Conservation (phyloP, 2,888 invertebrate species). For the Coenonympha arcania region DNA sequence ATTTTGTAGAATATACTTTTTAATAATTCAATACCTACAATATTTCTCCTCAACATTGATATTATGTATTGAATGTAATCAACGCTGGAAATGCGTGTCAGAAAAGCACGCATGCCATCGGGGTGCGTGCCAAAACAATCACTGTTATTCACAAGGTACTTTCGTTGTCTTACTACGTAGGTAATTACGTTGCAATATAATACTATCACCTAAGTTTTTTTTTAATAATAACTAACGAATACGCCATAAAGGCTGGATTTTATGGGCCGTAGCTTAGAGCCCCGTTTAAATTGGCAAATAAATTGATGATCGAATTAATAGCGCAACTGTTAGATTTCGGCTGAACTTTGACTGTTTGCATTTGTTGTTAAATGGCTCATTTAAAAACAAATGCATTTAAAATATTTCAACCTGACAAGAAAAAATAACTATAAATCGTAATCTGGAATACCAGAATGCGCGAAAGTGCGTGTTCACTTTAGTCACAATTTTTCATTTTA, state of each 20-base stretch:
- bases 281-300: neutral
- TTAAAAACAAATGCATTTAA: too few species aligned
- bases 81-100: constrained; percentile 43
- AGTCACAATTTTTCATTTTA: too few species aligned
- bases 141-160: constrained; percentile 70
- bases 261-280: neutral
- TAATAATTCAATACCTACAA: neutral
- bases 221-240: too few species aligned
- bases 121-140: constrained; percentile 70
- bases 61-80: constrained; percentile 4
- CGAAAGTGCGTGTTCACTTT: too few species aligned
- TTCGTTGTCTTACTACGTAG: too few species aligned
- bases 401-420: too few species aligned
- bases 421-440: too few species aligned
- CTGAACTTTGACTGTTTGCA: too few species aligned
- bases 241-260: neutral
- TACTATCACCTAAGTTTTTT: neutral
- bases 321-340: too few species aligned
- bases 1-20: too few species aligned
- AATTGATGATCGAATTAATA: neutral
- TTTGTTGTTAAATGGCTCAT: too few species aligned
- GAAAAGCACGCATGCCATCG: constrained; percentile 63
- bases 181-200: constrained; percentile 21
- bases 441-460: too few species aligned
- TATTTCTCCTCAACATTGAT: constrained; percentile 2